Evolutionary conservation across 2,888 invertebrate genomes (phyloP).

Genomic region (Salticus scenicus): DNA sequence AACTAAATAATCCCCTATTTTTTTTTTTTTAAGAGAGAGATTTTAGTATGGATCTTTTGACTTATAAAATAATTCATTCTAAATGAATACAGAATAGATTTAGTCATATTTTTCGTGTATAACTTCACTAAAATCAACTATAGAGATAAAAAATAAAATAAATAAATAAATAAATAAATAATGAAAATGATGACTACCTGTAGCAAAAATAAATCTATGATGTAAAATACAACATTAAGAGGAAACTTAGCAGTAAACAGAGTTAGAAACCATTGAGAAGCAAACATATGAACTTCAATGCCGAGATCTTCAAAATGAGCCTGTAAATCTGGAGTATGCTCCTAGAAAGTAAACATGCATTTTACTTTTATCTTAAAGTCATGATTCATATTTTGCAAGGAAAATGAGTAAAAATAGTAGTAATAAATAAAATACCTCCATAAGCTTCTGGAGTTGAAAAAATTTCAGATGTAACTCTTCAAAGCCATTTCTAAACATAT

Average conservation of each 20-base stretch:
- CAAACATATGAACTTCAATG: conserved; percentile 99
- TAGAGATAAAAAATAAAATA: conserved; percentile 7
- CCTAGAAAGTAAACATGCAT: conserved; percentile 74
- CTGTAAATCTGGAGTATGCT: conserved; percentile 77
- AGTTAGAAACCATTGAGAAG: conserved; percentile 99
- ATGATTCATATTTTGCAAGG: neutral
- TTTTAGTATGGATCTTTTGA: no score
- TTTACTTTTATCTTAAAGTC: neutral
- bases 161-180: neutral
- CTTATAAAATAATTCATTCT: no score
- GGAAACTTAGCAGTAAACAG: conserved; percentile 99
- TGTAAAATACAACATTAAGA: conserved; percentile 87
- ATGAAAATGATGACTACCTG: conserved; percentile 75
- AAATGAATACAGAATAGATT: no score
- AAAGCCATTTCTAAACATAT: conserved; percentile 97
- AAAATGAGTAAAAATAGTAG: neutral
- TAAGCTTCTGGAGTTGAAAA: conserved; percentile 94
- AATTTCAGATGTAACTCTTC: conserved; percentile 95
- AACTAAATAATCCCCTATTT: no score
- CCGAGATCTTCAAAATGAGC: conserved; percentile 81
- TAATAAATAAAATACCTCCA: conserved; percentile 81
- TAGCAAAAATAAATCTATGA: conserved; percentile 93
- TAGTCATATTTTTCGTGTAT: no score
- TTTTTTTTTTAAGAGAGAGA: no score
- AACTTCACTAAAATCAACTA: no score